Evolutionary conservation across 2,888 invertebrate species (phyloP).

Genomic region (Netelia fuscicornis): DNA sequence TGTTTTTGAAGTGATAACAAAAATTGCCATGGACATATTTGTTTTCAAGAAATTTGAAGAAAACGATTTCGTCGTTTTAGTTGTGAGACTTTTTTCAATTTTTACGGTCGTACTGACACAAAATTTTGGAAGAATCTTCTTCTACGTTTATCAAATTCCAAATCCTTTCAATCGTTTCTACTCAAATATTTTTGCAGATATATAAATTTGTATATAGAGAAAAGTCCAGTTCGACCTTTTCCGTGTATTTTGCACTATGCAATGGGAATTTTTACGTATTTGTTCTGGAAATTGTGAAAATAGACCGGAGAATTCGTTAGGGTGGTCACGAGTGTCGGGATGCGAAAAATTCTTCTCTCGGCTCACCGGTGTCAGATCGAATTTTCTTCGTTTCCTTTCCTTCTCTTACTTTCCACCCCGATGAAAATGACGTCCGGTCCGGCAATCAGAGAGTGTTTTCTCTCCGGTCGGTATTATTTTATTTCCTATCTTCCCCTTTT

Average conservation of each 20-base stretch:
- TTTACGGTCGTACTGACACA: background rate
- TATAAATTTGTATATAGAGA: background rate
- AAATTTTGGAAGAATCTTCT: constrained; percentile 41
- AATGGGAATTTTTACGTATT: background rate
- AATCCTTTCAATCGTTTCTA: background rate
- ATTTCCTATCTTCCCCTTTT: constrained; percentile 30
- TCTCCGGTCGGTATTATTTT: constrained; percentile 34
- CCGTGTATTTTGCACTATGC: constrained; percentile 1
- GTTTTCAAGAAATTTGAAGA: background rate
- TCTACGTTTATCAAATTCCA: constrained; percentile 8
- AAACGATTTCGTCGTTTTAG: background rate
- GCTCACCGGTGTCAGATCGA: constrained; percentile 75
- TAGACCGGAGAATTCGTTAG: constrained; percentile 72
- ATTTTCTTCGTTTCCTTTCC: constrained; percentile 69
- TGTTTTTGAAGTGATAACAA: background rate
- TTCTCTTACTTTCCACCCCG: background rate
- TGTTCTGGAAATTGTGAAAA: constrained; percentile 13
- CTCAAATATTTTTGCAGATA: background rate
- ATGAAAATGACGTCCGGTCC: constrained; percentile 72
- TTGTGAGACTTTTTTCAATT: background rate
- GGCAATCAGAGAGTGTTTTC: constrained; percentile 69
- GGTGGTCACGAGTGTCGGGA: constrained; percentile 40
- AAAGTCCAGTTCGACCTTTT: constrained; percentile 5
- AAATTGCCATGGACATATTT: background rate
- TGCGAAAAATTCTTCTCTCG: constrained; percentile 54